These are phyloP conservation scores for Symphodus melops DNA, from an alignment of 2,113 vertebrate species.

Conservation along the genomic window DNA sequence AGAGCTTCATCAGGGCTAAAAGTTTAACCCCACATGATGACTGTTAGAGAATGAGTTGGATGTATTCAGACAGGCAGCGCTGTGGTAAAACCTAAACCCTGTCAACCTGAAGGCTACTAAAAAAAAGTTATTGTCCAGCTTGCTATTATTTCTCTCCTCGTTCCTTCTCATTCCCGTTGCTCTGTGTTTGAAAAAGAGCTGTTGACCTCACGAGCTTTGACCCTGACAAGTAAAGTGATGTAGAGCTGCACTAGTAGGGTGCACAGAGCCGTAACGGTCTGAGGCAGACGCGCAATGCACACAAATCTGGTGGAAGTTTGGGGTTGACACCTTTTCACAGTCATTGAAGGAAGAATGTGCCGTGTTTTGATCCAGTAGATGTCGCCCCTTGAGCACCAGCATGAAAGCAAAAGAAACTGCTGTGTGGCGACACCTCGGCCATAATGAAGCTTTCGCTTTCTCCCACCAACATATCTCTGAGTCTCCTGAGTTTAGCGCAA, in stretches of 20 bases:
- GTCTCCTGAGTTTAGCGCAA: too few relatives aligned
- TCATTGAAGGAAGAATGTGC: too few relatives aligned
- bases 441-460: too few relatives aligned
- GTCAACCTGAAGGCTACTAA: slow-evolving; percentile 36
- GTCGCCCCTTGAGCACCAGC: too few relatives aligned
- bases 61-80: slow-evolving; percentile 57
- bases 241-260: neutral
- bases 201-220: slow-evolving; percentile 38
- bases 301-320: too few relatives aligned
- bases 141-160: slow-evolving; percentile 16
- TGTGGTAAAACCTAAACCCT: slow-evolving; percentile 27
- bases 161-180: slow-evolving; percentile 19
- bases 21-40: slow-evolving; percentile 32
- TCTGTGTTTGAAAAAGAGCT: slow-evolving; percentile 29
- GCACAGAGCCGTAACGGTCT: too few relatives aligned
- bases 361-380: too few relatives aligned
- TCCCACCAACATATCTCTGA: too few relatives aligned
- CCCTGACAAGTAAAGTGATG: slow-evolving; percentile 8
- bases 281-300: too few relatives aligned
- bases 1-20: slow-evolving; percentile 10
- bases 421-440: too few relatives aligned
- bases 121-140: slow-evolving; percentile 46
- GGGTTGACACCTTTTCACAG: neutral
- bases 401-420: too few relatives aligned
- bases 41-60: slow-evolving; percentile 48